Percentiles rank a stretch among this genome's conserved stretches.
phyloP scores from a whole-genome alignment of 2,113 vertebrate genomes.

The Amazona vittata region DNA sequence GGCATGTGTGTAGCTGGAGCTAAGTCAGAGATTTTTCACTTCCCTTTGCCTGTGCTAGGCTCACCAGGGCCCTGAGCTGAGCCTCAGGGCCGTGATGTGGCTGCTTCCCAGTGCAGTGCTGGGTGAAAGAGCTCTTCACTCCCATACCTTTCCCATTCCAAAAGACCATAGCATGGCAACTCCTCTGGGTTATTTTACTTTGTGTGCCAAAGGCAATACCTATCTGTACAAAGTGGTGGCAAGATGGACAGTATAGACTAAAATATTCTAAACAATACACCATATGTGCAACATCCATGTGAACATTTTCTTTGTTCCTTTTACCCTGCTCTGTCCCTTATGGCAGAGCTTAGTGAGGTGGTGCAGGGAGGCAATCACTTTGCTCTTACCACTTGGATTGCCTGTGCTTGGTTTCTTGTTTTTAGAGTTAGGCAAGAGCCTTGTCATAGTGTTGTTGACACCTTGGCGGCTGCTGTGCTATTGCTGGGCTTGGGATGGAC shows the following conservation, averaged over 20 bases:
- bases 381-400: background rate
- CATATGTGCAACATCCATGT: background rate
- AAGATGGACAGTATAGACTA: background rate
- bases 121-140: background rate
- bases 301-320: background rate
- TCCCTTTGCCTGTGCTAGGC: rapidly evolving
- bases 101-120: rapidly evolving
- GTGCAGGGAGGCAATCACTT: rapidly evolving
- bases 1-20: background rate
- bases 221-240: background rate
- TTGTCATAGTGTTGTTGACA: background rate
- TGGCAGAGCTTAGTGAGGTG: background rate
- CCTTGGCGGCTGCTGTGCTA: rapidly evolving
- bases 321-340: background rate
- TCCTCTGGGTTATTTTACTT: background rate
- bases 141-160: rapidly evolving
- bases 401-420: background rate
- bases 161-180: background rate
- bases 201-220: background rate
- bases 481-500: background rate
- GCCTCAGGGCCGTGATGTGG: rapidly evolving
- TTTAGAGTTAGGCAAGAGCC: background rate
- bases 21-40: rapidly evolving
- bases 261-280: background rate
- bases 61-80: rapidly evolving